These are phyloP conservation scores for Clistopyga incitator DNA, from an alignment of 2,888 invertebrate species.

Conservation along the genomic window DNA sequence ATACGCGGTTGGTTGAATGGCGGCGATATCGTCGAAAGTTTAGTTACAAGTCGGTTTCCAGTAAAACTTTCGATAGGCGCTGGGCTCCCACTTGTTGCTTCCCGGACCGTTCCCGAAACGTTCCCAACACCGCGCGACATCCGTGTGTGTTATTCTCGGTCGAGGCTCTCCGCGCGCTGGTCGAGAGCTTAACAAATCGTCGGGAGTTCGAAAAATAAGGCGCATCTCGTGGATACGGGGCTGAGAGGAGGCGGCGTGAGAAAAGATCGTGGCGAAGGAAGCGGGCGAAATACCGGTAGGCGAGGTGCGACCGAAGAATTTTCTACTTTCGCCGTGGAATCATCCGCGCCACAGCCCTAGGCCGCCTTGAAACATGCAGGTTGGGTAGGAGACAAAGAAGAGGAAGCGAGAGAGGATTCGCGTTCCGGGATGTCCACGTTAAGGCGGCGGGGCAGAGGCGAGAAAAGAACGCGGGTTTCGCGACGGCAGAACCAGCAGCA, in stretches of 20 bases:
- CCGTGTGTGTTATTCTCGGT: conserved; percentile 8
- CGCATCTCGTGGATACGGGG: conserved; percentile 5
- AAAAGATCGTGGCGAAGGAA: conserved; percentile 48
- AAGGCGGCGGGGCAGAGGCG: conserved; percentile 44
- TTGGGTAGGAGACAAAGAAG: conserved; percentile 34
- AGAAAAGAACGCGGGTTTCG: conserved; percentile 64
- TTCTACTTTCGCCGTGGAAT: conserved; percentile 57
- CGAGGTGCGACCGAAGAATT: conserved; percentile 67
- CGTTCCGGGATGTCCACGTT: conserved; percentile 51
- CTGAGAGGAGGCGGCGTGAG: conserved; percentile 52
- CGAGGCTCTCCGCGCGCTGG: neutral
- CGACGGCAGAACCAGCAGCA: neutral
- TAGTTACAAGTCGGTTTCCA: conserved; percentile 40
- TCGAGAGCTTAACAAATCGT: conserved; percentile 33
- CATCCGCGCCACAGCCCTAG: neutral
- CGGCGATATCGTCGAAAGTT: neutral
- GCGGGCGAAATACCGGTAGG: conserved; percentile 60
- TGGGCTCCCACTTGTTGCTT: conserved; percentile 62
- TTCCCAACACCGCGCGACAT: neutral
- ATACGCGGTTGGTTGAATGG: neutral
- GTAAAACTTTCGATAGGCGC: conserved; percentile 30
- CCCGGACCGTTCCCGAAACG: conserved; percentile 26
- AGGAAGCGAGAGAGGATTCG: conserved; percentile 58
- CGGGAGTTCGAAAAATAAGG: conserved; percentile 6
- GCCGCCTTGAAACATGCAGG: conserved; percentile 3